Evolutionary conservation across 2,888 invertebrate species (phyloP).

Genomic region (Latrodectus elegans): DNA sequence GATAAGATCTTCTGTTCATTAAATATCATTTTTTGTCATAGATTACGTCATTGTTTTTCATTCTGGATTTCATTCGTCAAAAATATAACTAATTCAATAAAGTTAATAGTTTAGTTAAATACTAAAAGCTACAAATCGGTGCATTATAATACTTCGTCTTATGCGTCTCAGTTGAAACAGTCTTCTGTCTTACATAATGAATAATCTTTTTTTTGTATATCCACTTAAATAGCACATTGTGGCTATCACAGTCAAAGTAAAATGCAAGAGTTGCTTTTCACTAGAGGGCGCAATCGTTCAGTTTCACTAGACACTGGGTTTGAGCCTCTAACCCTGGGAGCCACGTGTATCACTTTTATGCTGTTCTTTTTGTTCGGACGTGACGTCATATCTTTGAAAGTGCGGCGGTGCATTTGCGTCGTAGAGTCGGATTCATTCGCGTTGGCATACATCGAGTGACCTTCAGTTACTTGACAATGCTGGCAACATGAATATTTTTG

Average conservation of each 20-base stretch:
- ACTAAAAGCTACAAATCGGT: no score
- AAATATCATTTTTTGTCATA: no score
- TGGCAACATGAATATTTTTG: constrained; percentile 23
- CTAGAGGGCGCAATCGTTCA: constrained; percentile 2
- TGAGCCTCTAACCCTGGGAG: constrained; percentile 49
- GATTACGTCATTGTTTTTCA: no score
- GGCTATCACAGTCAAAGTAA: constrained; percentile 31
- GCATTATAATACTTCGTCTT: no score
- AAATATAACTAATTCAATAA: no score
- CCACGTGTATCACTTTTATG: constrained; percentile 60
- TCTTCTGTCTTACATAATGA: no score
- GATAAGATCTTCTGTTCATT: no score
- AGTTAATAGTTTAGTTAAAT: no score
- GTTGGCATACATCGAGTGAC: background rate
- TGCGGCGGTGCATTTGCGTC: background rate
- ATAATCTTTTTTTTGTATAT: no score
- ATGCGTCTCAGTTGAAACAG: no score
- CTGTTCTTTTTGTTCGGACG: constrained; percentile 27
- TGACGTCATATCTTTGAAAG: background rate
- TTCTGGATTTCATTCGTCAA: no score
- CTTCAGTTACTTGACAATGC: constrained; percentile 10
- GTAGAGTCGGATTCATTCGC: background rate
- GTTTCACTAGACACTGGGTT: background rate
- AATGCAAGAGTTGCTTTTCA: constrained; percentile 56
- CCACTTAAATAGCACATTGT: background rate